Conservation (phyloP, 2,888 invertebrate genomes). For the Trachelus stipa region DNA sequence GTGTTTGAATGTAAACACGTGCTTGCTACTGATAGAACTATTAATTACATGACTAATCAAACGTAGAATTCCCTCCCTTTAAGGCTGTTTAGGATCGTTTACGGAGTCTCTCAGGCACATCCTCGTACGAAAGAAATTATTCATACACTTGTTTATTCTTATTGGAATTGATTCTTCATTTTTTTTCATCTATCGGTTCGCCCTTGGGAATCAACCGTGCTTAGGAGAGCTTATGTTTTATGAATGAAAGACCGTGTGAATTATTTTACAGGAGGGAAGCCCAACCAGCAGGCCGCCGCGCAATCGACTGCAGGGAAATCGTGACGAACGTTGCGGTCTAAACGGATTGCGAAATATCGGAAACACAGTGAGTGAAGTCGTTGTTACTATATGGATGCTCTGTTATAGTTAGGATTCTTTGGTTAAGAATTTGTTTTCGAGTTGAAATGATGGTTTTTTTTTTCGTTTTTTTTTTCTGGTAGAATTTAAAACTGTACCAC, state of each 20-base stretch:
- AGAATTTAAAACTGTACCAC: not conserved
- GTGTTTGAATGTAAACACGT: not conserved
- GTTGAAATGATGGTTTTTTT: not conserved
- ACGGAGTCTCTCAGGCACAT: not conserved
- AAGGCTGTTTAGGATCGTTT: not conserved
- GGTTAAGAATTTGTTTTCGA: slow-evolving; percentile 6
- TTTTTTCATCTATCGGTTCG: not conserved
- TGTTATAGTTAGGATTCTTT: not conserved
- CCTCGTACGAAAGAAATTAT: not conserved
- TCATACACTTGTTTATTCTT: not conserved
- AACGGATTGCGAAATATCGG: slow-evolving; percentile 94
- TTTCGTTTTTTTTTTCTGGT: not conserved
- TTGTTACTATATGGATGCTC: not conserved
- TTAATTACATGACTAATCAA: not conserved
- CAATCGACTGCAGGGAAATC: slow-evolving; percentile 49
- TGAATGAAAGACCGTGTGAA: not conserved
- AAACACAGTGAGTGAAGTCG: slow-evolving; percentile 75
- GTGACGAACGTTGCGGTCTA: slow-evolving; percentile 68
- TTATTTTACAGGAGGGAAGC: slow-evolving; percentile 52
- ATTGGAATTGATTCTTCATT: not conserved
- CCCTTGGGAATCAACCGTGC: not conserved
- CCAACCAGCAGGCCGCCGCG: slow-evolving; percentile 51
- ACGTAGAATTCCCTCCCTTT: not conserved
- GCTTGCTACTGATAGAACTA: not conserved
- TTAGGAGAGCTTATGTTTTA: not conserved